phyloP scores from a whole-genome alignment of 2,113 vertebrate genomes.

The Dinomys branickii region DNA sequence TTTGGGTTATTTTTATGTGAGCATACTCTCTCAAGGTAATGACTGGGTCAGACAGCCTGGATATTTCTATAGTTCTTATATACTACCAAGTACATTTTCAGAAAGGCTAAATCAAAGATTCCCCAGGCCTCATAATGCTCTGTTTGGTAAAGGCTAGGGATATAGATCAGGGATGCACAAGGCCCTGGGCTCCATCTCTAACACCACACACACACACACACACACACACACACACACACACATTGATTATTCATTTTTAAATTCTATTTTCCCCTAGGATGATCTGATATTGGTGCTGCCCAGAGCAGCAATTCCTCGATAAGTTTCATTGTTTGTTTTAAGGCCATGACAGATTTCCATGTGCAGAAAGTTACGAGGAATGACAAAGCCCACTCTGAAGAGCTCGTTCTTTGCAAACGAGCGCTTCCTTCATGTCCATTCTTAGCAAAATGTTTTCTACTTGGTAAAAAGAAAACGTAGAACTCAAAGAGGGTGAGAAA shows the following conservation, averaged over 20 bases:
- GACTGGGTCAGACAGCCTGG: not conserved
- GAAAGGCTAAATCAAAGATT: conserved; percentile 32
- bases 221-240: not conserved
- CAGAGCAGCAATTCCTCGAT: not conserved
- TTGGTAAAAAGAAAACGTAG: not conserved
- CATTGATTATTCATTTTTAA: not conserved
- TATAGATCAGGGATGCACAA: not conserved
- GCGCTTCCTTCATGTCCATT: not conserved
- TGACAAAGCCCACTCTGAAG: not conserved
- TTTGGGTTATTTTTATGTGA: not conserved
- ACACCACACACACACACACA: not conserved
- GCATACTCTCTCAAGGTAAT: not conserved
- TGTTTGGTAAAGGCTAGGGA: not conserved
- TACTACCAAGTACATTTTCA: conserved; percentile 10
- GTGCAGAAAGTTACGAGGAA: conserved; percentile 23
- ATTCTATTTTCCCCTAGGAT: not conserved
- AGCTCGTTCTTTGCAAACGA: conserved; percentile 34
- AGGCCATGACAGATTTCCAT: not conserved
- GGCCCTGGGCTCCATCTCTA: not conserved
- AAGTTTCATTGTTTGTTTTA: conserved; percentile 10
- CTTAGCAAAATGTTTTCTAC: not conserved
- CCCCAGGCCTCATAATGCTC: not conserved
- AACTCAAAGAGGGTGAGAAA: not conserved
- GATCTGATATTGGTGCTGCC: not conserved
- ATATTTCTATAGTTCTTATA: conserved; percentile 31